Percentiles rank a stretch among this genome's conserved stretches.
These are phyloP conservation scores for Hoplostethus mediterraneus DNA, from an alignment of 2,797 vertebrate genomes.

Conservation along the genomic window DNA sequence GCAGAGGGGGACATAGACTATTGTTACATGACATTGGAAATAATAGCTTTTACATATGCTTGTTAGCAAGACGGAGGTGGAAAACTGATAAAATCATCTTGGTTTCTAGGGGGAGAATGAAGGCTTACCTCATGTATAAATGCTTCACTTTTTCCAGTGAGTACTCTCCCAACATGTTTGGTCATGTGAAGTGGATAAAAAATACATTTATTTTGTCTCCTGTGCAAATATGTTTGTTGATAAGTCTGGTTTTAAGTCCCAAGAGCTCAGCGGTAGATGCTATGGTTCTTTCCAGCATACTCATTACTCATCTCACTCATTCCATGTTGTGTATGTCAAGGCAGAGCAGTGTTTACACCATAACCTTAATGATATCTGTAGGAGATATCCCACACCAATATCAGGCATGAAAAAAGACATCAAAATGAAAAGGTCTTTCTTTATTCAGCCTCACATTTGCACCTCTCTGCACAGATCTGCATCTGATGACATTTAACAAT, in stretches of 20 bases:
- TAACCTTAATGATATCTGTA: conserved; percentile 40
- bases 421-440: not conserved
- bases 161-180: conserved; percentile 32
- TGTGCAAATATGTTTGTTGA: conserved; percentile 44
- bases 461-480: not conserved
- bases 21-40: conserved; percentile 48
- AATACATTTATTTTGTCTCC: conserved; percentile 43
- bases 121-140: conserved; percentile 44
- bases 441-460: not conserved
- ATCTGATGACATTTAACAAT: too few species aligned
- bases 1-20: not conserved
- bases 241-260: conserved; percentile 39
- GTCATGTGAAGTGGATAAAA: conserved; percentile 29
- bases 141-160: conserved; percentile 55
- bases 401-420: conserved; percentile 14
- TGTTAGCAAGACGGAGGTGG: conserved; percentile 28
- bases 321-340: conserved; percentile 39
- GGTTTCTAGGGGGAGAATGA: conserved; percentile 29
- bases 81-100: conserved; percentile 55
- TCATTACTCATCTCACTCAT: conserved; percentile 62
- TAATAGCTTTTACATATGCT: conserved; percentile 34
- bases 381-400: conserved; percentile 13
- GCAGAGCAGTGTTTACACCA: conserved; percentile 32
- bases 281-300: conserved; percentile 33
- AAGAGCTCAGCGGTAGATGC: conserved; percentile 31